These are phyloP conservation scores for Mantis religiosa DNA, from an alignment of 2,888 invertebrate species.

Conservation along the genomic window DNA sequence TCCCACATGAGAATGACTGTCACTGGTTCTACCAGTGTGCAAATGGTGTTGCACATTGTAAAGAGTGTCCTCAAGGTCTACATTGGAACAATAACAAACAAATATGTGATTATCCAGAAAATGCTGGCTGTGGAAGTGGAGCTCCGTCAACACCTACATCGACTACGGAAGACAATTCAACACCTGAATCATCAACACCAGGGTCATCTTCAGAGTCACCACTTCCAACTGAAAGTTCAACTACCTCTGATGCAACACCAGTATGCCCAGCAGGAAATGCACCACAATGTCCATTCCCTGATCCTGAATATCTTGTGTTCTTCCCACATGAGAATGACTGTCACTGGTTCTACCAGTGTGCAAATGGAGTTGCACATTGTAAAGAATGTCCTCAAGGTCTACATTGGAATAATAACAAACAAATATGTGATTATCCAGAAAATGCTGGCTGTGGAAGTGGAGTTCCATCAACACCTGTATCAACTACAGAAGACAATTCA, in stretches of 20 bases:
- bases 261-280: background rate
- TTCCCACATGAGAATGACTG: background rate
- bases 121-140: background rate
- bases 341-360: background rate
- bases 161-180: background rate
- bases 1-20: background rate
- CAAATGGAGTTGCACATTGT: background rate
- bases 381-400: background rate
- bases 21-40: background rate
- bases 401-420: conserved; percentile 48
- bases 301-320: background rate
- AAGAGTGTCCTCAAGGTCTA: background rate
- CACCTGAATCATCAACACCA: background rate
- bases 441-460: background rate
- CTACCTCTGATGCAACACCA: background rate
- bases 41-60: background rate
- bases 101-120: background rate
- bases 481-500: background rate
- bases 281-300: background rate
- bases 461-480: background rate
- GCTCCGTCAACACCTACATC: background rate
- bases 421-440: background rate
- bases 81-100: background rate
- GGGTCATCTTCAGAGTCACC: no score
- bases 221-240: background rate